A percentile compares a stretch with the other conserved stretches of the same genome.
phyloP scores from a whole-genome alignment of 2,888 invertebrate species.

The Heliconius erato region DNA sequence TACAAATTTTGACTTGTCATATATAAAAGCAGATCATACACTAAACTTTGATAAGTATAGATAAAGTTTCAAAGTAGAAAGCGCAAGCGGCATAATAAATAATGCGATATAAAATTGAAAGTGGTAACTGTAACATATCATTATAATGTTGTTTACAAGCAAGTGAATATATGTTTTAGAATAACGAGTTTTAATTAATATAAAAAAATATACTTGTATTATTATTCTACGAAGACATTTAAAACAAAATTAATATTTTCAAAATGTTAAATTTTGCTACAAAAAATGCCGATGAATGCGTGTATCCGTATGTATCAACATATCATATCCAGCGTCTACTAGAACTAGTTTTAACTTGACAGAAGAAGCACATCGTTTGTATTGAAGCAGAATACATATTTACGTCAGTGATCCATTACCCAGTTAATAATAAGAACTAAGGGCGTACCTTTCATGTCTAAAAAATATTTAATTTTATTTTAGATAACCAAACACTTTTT shows the following conservation, averaged over 20 bases:
- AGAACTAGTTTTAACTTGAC: constrained; percentile 6
- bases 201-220: neutral
- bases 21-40: neutral
- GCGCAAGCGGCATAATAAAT: constrained; percentile 63
- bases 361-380: constrained; percentile 1
- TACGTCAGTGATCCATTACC: neutral
- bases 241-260: too few relatives aligned
- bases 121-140: constrained; percentile 67
- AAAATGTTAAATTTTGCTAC: too few relatives aligned
- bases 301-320: neutral
- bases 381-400: constrained; percentile 4
- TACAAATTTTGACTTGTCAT: neutral
- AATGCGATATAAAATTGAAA: constrained; percentile 71
- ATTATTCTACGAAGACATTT: neutral
- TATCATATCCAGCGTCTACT: neutral
- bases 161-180: constrained; percentile 48
- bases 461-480: neutral
- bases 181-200: neutral
- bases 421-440: constrained; percentile 2
- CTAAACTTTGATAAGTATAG: constrained; percentile 51
- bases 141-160: constrained; percentile 62
- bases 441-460: neutral
- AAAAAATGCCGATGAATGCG: too few relatives aligned
- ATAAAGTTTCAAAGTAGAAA: constrained; percentile 72
- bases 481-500: neutral